Conservation (phyloP, 2,113 vertebrate species). For the Oreocharis arfaki region DNA sequence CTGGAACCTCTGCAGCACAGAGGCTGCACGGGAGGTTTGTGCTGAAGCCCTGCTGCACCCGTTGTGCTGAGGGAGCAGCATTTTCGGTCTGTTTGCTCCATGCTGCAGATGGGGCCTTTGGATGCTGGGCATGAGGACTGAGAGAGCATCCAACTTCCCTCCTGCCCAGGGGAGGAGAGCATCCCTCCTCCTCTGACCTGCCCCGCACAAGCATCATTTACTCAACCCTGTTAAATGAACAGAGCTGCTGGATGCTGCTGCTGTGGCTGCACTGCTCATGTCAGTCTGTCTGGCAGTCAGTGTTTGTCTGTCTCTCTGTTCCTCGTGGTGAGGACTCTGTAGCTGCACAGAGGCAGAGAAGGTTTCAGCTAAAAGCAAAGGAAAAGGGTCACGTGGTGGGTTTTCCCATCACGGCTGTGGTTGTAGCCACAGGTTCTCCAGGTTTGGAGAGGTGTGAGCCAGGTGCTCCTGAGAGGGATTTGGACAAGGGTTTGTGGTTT, state of each 20-base stretch:
- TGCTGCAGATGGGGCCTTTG: background rate
- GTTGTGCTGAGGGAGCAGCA: background rate
- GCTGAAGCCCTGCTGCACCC: accelerated
- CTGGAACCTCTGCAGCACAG: background rate
- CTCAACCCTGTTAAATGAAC: background rate
- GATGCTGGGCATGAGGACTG: background rate
- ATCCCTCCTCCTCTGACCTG: background rate
- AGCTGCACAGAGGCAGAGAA: background rate
- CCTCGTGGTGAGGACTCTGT: accelerated
- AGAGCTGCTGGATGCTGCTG: background rate
- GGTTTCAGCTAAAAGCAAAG: background rate
- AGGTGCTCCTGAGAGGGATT: background rate
- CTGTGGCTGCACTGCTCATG: accelerated
- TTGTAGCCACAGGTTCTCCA: background rate
- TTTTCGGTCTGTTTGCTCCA: background rate
- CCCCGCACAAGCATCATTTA: background rate
- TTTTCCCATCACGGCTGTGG: background rate
- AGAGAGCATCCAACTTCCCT: background rate
- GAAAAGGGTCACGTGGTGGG: background rate
- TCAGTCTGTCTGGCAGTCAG: background rate
- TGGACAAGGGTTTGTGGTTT: background rate
- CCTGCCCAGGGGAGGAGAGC: background rate
- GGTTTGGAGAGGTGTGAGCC: background rate
- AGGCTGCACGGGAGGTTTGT: background rate
- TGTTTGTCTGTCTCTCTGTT: background rate